Evolutionary conservation across 2,113 vertebrate species (phyloP).

Genomic region (Nothoprocta pentlandii): DNA sequence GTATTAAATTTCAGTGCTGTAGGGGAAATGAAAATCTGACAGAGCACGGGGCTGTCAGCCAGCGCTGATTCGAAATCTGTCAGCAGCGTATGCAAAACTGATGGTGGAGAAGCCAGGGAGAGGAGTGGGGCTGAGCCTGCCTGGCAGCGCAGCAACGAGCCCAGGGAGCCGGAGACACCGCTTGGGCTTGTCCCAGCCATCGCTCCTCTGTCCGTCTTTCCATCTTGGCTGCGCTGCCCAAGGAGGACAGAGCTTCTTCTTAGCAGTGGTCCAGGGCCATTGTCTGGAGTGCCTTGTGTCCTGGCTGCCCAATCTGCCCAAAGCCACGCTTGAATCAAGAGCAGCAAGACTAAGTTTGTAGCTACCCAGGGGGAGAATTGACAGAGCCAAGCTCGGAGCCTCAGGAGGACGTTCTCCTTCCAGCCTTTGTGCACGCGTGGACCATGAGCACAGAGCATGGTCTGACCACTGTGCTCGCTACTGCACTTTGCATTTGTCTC

Average conservation of each 20-base stretch:
- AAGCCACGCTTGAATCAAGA: background rate
- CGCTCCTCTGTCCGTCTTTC: background rate
- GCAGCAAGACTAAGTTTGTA: background rate
- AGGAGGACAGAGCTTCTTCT: background rate
- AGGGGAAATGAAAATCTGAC: background rate
- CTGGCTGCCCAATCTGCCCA: background rate
- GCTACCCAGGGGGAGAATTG: background rate
- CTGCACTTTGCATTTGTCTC: background rate
- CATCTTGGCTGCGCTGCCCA: background rate
- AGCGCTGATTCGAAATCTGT: background rate
- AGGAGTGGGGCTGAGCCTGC: background rate
- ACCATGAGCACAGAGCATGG: background rate
- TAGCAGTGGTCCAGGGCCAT: fast-evolving
- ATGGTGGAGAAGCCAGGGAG: background rate
- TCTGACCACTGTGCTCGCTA: background rate
- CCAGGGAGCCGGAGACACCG: background rate
- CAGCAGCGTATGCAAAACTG: background rate
- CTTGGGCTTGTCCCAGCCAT: fast-evolving
- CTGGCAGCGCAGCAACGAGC: background rate
- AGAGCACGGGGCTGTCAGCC: background rate
- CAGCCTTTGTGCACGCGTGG: background rate
- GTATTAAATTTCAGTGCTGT: background rate
- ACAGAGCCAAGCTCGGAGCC: background rate
- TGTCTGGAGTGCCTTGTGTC: background rate
- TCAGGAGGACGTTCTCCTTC: background rate